Evolutionary conservation across 2,113 vertebrate genomes (phyloP).

Genomic region (Hippolais icterina): DNA sequence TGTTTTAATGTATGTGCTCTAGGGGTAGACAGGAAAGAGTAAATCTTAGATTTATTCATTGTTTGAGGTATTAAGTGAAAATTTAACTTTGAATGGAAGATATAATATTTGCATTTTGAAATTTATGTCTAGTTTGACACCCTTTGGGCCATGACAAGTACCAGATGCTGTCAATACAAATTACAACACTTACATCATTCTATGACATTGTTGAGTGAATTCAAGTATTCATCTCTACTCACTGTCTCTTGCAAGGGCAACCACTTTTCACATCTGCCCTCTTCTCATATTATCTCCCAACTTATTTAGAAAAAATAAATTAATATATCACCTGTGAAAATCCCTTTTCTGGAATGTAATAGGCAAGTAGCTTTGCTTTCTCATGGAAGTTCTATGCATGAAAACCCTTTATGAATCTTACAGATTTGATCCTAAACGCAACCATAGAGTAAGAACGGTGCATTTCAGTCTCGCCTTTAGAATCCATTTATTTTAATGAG

Average conservation of each 20-base stretch:
- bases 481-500: background rate
- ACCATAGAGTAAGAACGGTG: background rate
- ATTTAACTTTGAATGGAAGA: constrained; percentile 32
- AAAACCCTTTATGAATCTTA: background rate
- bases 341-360: background rate
- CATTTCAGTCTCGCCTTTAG: background rate
- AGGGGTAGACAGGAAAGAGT: background rate
- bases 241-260: background rate
- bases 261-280: background rate
- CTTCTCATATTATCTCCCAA: background rate
- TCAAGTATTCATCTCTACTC: constrained; percentile 1
- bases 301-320: background rate
- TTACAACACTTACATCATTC: constrained; percentile 11
- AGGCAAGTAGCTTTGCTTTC: background rate
- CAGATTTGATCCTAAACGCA: background rate
- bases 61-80: constrained; percentile 34
- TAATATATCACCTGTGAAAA: background rate
- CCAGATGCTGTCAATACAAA: constrained; percentile 65
- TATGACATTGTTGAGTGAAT: constrained; percentile 29
- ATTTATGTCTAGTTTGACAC: constrained; percentile 34
- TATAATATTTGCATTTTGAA: constrained; percentile 55
- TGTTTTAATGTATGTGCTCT: background rate
- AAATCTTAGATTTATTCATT: constrained; percentile 37
- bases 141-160: constrained; percentile 36
- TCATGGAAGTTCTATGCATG: background rate